These are phyloP conservation scores for Lasioglossum calceatum DNA, from an alignment of 2,888 invertebrate species.

Conservation along the genomic window DNA sequence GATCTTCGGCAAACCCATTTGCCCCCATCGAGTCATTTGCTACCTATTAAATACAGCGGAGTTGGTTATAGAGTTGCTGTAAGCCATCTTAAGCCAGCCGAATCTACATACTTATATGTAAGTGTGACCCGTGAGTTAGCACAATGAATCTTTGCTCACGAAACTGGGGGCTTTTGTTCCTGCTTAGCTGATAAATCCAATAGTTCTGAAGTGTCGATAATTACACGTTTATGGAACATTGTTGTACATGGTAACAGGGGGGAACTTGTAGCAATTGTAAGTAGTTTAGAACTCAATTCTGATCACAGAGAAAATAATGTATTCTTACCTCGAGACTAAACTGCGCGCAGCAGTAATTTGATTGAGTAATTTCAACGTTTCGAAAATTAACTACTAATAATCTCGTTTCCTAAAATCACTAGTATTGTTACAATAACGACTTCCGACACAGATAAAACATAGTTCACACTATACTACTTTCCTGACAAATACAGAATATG, in stretches of 20 bases:
- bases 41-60: constrained; percentile 45
- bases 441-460: not conserved
- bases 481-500: not conserved
- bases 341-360: not conserved
- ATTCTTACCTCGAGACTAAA: not conserved
- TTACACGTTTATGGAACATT: not conserved
- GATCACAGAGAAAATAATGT: not conserved
- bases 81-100: constrained; percentile 58
- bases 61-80: constrained; percentile 50
- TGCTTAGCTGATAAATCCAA: constrained; percentile 16
- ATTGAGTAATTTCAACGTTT: not conserved
- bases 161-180: constrained; percentile 18
- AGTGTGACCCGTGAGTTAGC: constrained; percentile 47
- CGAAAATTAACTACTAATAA: not conserved
- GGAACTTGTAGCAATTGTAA: not conserved
- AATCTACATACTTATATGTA: constrained; percentile 41
- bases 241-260: not conserved
- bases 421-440: not conserved
- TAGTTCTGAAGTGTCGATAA: constrained; percentile 9
- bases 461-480: not conserved
- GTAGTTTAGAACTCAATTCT: not conserved
- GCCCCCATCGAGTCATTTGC: constrained; percentile 39
- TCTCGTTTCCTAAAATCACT: not conserved
- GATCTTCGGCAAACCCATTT: constrained; percentile 41
- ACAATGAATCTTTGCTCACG: constrained; percentile 57